A percentile compares a stretch with the other conserved stretches of the same genome.
These are phyloP conservation scores for Tolypeutes matacus DNA, from an alignment of 2,797 vertebrate genomes.

Conservation along the genomic window DNA sequence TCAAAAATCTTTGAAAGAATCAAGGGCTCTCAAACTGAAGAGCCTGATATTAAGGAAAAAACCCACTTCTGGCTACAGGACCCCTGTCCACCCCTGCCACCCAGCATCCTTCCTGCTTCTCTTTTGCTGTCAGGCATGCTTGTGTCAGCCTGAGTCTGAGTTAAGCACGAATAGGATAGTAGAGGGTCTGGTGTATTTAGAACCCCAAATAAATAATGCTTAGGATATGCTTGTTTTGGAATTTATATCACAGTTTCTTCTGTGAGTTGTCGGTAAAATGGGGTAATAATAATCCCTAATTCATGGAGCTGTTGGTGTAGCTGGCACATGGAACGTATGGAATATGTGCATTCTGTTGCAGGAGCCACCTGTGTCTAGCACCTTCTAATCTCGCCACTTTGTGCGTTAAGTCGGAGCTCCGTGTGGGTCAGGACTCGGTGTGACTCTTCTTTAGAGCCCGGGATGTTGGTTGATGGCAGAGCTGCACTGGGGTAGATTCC, in stretches of 20 bases:
- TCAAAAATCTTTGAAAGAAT: conserved; percentile 62
- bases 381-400: not conserved
- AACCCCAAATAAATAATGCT: not conserved
- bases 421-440: not conserved
- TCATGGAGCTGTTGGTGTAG: not conserved
- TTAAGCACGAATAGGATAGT: not conserved
- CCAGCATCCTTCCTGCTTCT: not conserved
- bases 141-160: not conserved
- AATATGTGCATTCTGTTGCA: rapidly evolving
- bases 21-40: not conserved
- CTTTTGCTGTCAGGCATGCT: not conserved
- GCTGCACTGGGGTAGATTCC: not conserved
- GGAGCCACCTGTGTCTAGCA: no score
- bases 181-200: not conserved
- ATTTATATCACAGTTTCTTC: not conserved
- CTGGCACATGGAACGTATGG: no score
- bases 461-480: not conserved
- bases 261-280: not conserved
- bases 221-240: not conserved
- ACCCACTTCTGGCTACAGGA: not conserved
- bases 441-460: not conserved
- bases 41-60: not conserved
- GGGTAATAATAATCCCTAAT: not conserved
- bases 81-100: not conserved
- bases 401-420: not conserved